phyloP scores from a whole-genome alignment of 2,888 invertebrate species.

The Papilio protenor region DNA sequence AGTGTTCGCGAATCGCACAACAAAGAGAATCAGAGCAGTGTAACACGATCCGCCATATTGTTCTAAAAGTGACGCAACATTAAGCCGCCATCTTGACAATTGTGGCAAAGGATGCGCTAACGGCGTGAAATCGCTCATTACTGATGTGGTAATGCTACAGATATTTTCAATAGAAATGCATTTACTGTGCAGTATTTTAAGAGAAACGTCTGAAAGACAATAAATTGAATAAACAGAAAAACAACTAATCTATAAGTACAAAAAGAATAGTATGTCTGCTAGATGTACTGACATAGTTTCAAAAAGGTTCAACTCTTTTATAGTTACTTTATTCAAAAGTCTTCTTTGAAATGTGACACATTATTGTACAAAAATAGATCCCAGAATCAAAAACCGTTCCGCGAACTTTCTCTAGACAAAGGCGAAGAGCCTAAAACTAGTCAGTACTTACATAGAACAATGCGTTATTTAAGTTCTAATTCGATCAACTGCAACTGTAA shows the following conservation, averaged over 20 bases:
- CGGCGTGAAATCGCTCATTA: constrained; percentile 78
- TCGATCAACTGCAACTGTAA: no score
- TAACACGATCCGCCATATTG: constrained; percentile 78
- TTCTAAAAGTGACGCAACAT: constrained; percentile 71
- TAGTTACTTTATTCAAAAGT: neutral
- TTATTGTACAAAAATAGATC: neutral
- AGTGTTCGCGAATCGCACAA: constrained; percentile 69
- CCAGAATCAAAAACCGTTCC: neutral
- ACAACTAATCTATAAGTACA: neutral
- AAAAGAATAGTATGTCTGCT: neutral
- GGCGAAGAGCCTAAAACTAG: neutral
- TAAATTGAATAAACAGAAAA: neutral
- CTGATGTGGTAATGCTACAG: constrained; percentile 52
- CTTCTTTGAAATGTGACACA: neutral
- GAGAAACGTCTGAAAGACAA: neutral
- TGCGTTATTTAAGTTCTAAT: neutral
- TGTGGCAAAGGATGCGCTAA: constrained; percentile 81
- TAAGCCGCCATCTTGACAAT: constrained; percentile 59
- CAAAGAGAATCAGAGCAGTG: constrained; percentile 79
- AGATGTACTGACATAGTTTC: no score
- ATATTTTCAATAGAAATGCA: constrained; percentile 42
- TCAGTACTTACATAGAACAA: neutral
- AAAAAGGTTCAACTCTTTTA: no score
- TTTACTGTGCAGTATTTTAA: neutral
- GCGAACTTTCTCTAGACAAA: neutral